A percentile compares a stretch with the other conserved stretches of the same genome.
These are phyloP conservation scores for Rissa tridactyla DNA, from an alignment of 2,113 vertebrate species.

Conservation along the genomic window DNA sequence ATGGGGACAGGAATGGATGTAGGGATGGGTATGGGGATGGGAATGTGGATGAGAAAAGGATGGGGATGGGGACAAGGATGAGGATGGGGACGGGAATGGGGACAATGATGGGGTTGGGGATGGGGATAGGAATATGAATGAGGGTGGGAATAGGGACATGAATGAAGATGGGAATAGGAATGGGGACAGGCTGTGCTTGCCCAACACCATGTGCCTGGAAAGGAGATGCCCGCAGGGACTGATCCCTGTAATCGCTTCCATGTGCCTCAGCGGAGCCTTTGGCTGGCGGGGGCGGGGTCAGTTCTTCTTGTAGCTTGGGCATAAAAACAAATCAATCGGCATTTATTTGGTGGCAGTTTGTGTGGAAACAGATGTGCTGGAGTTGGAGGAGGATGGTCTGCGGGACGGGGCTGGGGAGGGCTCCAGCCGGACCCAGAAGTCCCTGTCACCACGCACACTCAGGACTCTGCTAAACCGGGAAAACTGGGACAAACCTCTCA, in stretches of 20 bases:
- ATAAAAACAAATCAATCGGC: neutral
- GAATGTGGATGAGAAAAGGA: no score
- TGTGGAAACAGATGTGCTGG: neutral
- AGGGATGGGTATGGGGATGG: no score
- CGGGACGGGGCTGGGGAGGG: neutral
- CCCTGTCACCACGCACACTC: accelerated
- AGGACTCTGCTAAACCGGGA: neutral
- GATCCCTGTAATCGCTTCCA: neutral
- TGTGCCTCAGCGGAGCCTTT: neutral
- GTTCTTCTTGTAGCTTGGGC: neutral
- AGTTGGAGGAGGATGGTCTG: neutral
- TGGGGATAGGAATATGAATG: accelerated
- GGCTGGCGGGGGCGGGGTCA: neutral
- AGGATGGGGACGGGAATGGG: no score
- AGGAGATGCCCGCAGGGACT: neutral
- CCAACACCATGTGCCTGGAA: neutral
- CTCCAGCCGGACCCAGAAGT: neutral
- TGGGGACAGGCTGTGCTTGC: neutral
- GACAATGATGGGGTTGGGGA: no score
- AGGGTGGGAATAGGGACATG: neutral
- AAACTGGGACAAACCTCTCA: neutral
- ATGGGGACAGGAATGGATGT: neutral
- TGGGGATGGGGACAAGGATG: no score
- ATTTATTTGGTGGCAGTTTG: neutral
- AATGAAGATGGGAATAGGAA: neutral